Base-by-base conservation (phyloP, 2,113 vertebrate species). In the Ageneiosus marmoratus region DNA sequence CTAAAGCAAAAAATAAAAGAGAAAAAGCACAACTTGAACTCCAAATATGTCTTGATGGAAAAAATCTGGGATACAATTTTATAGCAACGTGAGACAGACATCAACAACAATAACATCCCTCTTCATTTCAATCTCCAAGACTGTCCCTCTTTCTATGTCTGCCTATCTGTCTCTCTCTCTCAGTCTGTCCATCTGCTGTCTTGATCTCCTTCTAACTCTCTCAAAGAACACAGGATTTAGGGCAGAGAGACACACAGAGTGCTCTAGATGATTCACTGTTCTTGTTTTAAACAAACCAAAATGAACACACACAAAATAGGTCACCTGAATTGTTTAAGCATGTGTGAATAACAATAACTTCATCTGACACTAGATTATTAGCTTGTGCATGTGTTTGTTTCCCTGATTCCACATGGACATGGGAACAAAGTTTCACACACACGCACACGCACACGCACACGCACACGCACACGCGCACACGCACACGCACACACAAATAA, bases 151-250 rank as follows among this genome's bases (percentile, higher is more conserved):
- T 22, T 24, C 18, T 56, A 20, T 24, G 18, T 22, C 53, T 55
- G 18, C 24, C 53, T 53, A 0, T 53, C 51, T 53, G n/a, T 50
- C 48, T 50, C 12, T 13, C 48, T 50, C 48, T 15, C 48, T 50
- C 48, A 1, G 0, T 50, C 48, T 50, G 0, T 50, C 48, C 10
- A 8, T 48, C 46, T n/a, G 16, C 53, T 55, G 74, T 53, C 46
- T 63, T 85, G 41, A 74, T 55, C 82, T 32, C 58, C 67, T 70
- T 75, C 63, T 22, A 85, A 34, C 77, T 70, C 32, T 7, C 88
- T 90, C 90, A 92, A 89, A 91, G 91, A 91, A 91, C 84, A 79
- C 62, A 77, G 82, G 86, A 94, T 93, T 87, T 91, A 89, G 91
- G 91, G 86, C 91, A 48, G 74, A 77, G 50, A 72, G 63, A 44